These are phyloP conservation scores for Aplidium turbinatum DNA, from an alignment of 23 tunicate genomes.

Conservation along the genomic window DNA sequence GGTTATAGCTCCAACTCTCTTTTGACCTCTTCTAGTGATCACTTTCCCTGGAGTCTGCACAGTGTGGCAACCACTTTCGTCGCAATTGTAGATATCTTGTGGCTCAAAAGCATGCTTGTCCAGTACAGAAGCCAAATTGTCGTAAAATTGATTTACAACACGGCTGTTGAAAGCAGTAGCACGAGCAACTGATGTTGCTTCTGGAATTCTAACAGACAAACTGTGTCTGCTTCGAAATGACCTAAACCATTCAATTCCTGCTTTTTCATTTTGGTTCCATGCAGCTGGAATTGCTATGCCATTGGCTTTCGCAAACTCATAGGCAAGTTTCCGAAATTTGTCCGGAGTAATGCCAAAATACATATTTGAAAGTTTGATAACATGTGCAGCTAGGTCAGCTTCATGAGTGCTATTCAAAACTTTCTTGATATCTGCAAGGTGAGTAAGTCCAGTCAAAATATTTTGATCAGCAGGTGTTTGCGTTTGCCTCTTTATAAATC, in stretches of 20 bases:
- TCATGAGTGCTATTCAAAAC: slow-evolving; percentile 2
- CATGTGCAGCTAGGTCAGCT: slow-evolving; percentile 9
- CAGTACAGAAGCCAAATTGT: no score
- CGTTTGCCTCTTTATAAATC: slow-evolving; percentile 23
- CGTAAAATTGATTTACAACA: no score
- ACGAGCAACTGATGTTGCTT: no score
- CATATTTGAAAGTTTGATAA: slow-evolving; percentile 8
- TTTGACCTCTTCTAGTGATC: not conserved
- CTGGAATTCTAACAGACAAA: slow-evolving; percentile 1
- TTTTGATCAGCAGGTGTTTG: slow-evolving; percentile 18
- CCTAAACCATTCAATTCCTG: not conserved
- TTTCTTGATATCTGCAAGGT: slow-evolving; percentile 17
- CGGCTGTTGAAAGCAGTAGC: no score
- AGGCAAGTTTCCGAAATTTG: not conserved
- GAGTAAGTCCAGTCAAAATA: slow-evolving; percentile 25
- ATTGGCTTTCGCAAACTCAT: slow-evolving; percentile 13
- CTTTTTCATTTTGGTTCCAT: not conserved
- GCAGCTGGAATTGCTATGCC: slow-evolving; percentile 1
- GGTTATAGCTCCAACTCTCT: slow-evolving; percentile 17
- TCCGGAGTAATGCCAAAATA: not conserved
- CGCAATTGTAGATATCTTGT: slow-evolving; percentile 12
- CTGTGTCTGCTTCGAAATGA: slow-evolving; percentile 3
- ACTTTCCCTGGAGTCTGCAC: slow-evolving; percentile 28
- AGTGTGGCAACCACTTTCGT: slow-evolving; percentile 40
- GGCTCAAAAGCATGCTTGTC: no score